Evolutionary conservation across 1,140 invertebrate genomes (phyloP), one percentile per base, ranked within the genome.

Genomic region (Helicoverpa zea): DNA sequence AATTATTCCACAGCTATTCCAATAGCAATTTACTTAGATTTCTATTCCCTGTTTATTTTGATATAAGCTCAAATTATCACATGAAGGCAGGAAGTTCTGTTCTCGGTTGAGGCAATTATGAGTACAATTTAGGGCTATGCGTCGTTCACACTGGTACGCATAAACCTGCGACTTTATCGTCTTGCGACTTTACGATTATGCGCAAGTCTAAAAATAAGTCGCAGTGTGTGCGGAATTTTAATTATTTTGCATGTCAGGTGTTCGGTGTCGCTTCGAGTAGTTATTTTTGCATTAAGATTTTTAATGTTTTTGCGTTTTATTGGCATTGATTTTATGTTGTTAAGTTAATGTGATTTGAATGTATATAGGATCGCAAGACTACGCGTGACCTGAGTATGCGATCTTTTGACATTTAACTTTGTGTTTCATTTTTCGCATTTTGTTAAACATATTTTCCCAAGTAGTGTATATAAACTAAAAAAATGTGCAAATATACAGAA

Each of bases 131-230:
- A 70, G 35, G 23, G 11, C 76, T 68, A 58, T 30, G 35, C 51
- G 76, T 56, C 51, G 16, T 54, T 16, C 18, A 58, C 54, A 29
- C 56, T 56, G 2, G 68, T 18, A 13, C 49, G 23, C 23, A 49
- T 70, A 79, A 79, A 79, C 61, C 64, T 12, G 64, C 61, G 76
- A 79, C 64, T 79, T 79, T 79, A 70, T 58, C n/a, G 35, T 18
- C 54, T 54, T 18, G 30, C 75, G 59, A 64, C 47, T 51, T 72
- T 72, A 52, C 68, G 68, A 72, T 72, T 72, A 72, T 30, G 18
- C 59, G 75, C 61, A 43, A 35, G 9, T 77, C 35, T 64, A 66
- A 64, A 77, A 61, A 75, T 61, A 75, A 51, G 56, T 14, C 73
- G 73, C 35, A 30, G 18, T 74, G 9, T 58, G 54, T 51, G 5